phyloP scores from a whole-genome alignment of 64 coral and sea anemone genomes.

The Montipora capricornis region DNA sequence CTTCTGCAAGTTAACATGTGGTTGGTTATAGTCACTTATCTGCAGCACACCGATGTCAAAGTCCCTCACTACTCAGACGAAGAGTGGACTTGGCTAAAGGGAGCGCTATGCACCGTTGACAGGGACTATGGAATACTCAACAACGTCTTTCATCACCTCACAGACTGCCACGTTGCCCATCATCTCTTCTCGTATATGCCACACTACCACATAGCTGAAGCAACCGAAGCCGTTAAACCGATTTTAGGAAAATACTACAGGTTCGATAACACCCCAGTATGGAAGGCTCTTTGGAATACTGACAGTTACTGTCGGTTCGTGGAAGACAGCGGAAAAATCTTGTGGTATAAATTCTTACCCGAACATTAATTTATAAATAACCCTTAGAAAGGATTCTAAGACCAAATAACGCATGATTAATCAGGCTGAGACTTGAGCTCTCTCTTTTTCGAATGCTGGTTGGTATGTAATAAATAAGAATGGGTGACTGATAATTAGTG shows the following conservation, averaged over 20 bases:
- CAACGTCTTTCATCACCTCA: conserved; percentile 83
- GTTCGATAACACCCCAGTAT: conserved; percentile 78
- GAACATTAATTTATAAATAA: conserved; percentile 56
- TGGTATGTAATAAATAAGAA: neutral
- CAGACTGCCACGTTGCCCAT: conserved; percentile 81
- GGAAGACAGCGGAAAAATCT: conserved; percentile 79
- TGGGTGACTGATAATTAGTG: neutral
- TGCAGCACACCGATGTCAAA: conserved; percentile 87
- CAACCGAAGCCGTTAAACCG: conserved; percentile 79
- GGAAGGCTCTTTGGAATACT: conserved; percentile 88
- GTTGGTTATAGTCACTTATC: conserved; percentile 84
- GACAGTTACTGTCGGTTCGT: conserved; percentile 90
- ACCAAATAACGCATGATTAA: neutral
- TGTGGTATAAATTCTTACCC: conserved; percentile 79
- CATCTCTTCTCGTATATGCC: conserved; percentile 94
- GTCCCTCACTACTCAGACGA: conserved; percentile 87
- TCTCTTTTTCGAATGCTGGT: neutral
- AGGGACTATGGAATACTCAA: conserved; percentile 88
- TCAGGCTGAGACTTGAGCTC: neutral
- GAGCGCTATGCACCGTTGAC: conserved; percentile 85
- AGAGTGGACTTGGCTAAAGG: conserved; percentile 93
- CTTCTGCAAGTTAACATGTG: conserved; percentile 89
- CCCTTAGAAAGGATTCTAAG: too few species aligned
- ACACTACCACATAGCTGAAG: conserved; percentile 87
- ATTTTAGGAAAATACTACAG: conserved; percentile 84